phyloP scores from a whole-genome alignment of 2,888 invertebrate species.

The Strigamia crassipes region DNA sequence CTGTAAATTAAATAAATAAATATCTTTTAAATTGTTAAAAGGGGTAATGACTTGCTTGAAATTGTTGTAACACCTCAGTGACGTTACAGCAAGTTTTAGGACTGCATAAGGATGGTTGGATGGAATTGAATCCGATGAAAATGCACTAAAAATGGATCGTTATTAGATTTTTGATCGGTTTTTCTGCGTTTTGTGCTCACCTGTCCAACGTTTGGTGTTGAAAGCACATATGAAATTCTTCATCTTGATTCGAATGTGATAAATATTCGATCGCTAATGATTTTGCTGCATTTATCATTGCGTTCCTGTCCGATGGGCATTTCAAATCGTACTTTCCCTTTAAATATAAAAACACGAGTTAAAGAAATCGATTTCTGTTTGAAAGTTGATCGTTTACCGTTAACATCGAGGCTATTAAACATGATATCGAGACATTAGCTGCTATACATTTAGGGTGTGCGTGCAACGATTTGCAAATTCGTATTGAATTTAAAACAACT shows the following conservation, averaged over 20 bases:
- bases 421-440: slow-evolving; percentile 56
- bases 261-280: neutral
- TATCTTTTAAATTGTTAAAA: neutral
- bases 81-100: neutral
- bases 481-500: slow-evolving; percentile 53
- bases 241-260: neutral
- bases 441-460: slow-evolving; percentile 56
- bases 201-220: neutral
- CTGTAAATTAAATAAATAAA: neutral
- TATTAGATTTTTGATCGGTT: no score
- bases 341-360: neutral
- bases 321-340: neutral
- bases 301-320: neutral
- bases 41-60: neutral
- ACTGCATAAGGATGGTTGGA: neutral
- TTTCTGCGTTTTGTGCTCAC: no score
- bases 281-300: neutral
- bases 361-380: neutral
- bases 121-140: neutral
- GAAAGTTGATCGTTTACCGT: slow-evolving; percentile 51
- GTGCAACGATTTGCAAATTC: slow-evolving; percentile 58
- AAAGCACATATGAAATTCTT: neutral
- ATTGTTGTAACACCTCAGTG: neutral
- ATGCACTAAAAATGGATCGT: neutral
- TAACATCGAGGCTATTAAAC: slow-evolving; percentile 56